Base-by-base conservation (phyloP, 2,888 invertebrate species). In the Osmoderma eremita region DNA sequence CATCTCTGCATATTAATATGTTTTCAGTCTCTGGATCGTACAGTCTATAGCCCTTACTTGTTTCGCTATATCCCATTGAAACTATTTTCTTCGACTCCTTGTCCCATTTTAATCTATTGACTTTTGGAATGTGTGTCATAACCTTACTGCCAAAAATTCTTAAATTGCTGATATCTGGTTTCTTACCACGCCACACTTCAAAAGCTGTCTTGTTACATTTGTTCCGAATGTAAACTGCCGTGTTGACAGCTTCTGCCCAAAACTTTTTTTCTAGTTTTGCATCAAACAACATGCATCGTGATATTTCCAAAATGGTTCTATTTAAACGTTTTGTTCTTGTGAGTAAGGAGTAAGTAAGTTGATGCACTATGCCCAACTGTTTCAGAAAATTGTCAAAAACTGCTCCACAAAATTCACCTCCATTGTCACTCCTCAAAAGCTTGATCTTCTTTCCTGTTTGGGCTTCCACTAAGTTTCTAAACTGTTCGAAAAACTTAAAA, bases 221-320 rank as follows among this genome's bases (percentile, higher is more conserved):
- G 15, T 42, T 50, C 12, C 13, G 42, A 8, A 67, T 8, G 22
- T 67, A 67, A 30, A 49, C 51, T n/a, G 67, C 58, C 5, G 63
- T 51, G 15, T 69, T 69, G 0, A 73, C 71, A 17, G 75, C 73
- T 69, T 77, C 76, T 17, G 73, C 73, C 75, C 74, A 76, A 66
- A 76, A 72, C 4, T 2, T 56, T 39, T 72, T 75, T 3, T 71
- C 54, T n/a, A 75, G 49, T 17, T 73, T 64, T 13, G 75, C 71
- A 49, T 75, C 73, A 68, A 73, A 72, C n/a, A n/a, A n/a, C n/a
- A n/a, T n/a, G n/a, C n/a, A n/a, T n/a, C n/a, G n/a, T n/a, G n/a
- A n/a, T n/a, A n/a, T n/a, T n/a, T n/a, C n/a, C n/a, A n/a, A n/a
- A n/a, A n/a, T n/a, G n/a, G n/a, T n/a, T n/a, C n/a, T n/a, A n/a